Percentiles rank a stretch among this genome's conserved stretches.
Evolutionary conservation across 2,113 vertebrate species (phyloP).

Genomic region (Chascanopsetta lugubris): DNA sequence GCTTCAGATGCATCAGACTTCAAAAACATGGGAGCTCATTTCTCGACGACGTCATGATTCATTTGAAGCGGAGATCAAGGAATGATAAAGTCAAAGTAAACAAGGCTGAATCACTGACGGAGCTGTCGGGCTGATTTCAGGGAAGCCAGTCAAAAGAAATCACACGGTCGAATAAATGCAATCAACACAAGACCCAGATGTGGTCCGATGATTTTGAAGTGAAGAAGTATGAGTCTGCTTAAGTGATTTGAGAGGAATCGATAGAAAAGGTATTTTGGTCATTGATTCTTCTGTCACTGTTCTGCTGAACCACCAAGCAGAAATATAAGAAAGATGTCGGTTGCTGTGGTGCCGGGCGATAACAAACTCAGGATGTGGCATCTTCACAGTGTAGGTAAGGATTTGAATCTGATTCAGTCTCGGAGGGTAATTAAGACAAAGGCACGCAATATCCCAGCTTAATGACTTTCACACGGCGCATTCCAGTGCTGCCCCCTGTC

Average conservation of each 20-base stretch:
- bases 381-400: not conserved
- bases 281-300: not conserved
- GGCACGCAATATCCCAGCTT: not conserved
- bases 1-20: not conserved
- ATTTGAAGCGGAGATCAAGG: conserved; percentile 22
- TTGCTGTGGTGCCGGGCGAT: not conserved
- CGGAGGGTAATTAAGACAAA: not conserved
- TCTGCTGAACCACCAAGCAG: not conserved
- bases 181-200: conserved; percentile 52
- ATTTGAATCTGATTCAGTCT: not conserved
- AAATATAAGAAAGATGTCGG: not conserved
- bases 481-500: conserved; percentile 57
- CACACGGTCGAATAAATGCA: conserved; percentile 16
- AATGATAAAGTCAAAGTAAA: conserved; percentile 37
- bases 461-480: conserved; percentile 13
- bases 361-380: not conserved
- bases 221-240: not conserved
- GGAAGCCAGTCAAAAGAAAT: conserved; percentile 55
- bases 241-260: not conserved
- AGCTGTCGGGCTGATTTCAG: not conserved
- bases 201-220: conserved; percentile 41
- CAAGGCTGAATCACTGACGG: conserved; percentile 32
- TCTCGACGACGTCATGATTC: conserved; percentile 4
- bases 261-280: not conserved
- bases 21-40: conserved; percentile 4